phyloP scores from a whole-genome alignment of 2,113 vertebrate genomes.

The Epinephelus cyanopodus region DNA sequence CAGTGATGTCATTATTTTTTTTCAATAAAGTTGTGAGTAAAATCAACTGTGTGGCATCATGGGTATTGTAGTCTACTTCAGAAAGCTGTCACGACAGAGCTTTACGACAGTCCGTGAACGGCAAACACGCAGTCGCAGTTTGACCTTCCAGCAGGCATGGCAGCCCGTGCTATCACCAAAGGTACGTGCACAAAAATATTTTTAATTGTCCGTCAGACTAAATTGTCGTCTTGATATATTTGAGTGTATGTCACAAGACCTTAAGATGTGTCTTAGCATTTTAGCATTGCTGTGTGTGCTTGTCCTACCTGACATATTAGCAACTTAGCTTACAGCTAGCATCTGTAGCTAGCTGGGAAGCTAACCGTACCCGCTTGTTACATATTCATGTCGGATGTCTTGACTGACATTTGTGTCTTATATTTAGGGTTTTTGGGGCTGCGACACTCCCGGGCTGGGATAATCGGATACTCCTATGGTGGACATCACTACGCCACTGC shows the following conservation, averaged over 20 bases:
- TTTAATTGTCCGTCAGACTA: rapidly evolving
- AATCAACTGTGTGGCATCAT: neutral
- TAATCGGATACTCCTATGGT: slow-evolving; percentile 22
- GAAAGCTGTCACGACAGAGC: neutral
- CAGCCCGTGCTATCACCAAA: slow-evolving; percentile 70
- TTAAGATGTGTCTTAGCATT: rapidly evolving
- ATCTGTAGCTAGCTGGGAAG: neutral
- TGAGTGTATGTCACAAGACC: rapidly evolving
- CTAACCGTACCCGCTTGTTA: neutral
- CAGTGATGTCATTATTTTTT: neutral
- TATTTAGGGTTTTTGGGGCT: slow-evolving; percentile 71
- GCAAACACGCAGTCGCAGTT: slow-evolving; percentile 57
- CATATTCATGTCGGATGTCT: neutral
- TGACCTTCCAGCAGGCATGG: slow-evolving; percentile 82
- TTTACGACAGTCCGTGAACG: slow-evolving; percentile 38
- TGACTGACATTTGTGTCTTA: neutral
- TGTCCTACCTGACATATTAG: neutral
- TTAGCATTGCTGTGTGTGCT: neutral
- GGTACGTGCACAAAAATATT: slow-evolving; percentile 52
- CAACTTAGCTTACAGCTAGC: slow-evolving; percentile 4
- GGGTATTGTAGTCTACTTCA: slow-evolving; percentile 50
- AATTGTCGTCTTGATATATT: neutral
- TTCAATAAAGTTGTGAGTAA: slow-evolving; percentile 63
- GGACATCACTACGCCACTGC: slow-evolving; percentile 61
- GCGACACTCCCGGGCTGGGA: slow-evolving; percentile 26